A percentile compares a stretch with the other conserved stretches of the same genome.
phyloP scores from a whole-genome alignment of 2,113 vertebrate genomes.

The Seriola rivoliana region DNA sequence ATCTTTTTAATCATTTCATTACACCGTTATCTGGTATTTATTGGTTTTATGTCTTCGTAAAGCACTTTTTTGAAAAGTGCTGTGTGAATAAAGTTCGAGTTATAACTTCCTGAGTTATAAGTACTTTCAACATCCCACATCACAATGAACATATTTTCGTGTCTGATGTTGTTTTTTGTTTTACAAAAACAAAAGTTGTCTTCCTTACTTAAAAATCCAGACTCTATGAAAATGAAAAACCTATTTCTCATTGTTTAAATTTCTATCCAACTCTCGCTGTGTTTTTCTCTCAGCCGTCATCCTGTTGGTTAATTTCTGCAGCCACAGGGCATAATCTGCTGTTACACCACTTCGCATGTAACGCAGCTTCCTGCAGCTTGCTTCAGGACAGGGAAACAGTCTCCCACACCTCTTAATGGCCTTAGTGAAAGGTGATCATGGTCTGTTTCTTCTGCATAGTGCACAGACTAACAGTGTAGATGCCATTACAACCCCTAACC shows the following conservation, averaged over 20 bases:
- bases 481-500: background rate
- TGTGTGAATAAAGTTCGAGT: background rate
- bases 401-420: background rate
- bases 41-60: background rate
- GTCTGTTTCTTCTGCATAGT: background rate
- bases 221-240: background rate
- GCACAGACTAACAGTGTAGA: background rate
- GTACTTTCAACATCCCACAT: background rate
- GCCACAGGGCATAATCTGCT: conserved; percentile 48
- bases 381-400: conserved; percentile 3
- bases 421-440: background rate
- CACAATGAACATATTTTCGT: too few relatives aligned
- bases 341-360: conserved; percentile 29
- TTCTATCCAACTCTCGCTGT: background rate
- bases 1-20: background rate
- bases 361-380: conserved; percentile 24
- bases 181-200: too few relatives aligned
- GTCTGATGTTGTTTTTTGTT: too few relatives aligned
- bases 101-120: background rate
- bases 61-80: background rate
- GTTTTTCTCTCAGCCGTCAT: background rate
- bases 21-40: background rate
- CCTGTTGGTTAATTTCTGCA: conserved; percentile 36
- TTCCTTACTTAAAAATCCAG: background rate
- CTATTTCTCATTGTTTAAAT: background rate